phyloP scores from a whole-genome alignment of 2,113 vertebrate genomes.

The Isichthys henryi region DNA sequence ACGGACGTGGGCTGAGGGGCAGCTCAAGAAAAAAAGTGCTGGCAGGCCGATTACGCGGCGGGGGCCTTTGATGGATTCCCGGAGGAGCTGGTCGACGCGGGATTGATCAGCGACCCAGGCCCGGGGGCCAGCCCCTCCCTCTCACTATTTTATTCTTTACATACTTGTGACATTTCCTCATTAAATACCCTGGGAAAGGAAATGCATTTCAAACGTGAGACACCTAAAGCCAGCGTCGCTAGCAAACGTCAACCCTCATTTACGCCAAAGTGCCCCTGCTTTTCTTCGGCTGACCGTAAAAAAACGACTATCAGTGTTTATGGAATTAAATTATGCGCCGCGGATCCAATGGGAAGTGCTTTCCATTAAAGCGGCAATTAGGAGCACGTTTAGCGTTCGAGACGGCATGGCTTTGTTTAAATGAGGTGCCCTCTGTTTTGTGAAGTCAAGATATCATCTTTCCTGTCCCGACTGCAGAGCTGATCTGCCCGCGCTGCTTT shows the following conservation, averaged over 20 bases:
- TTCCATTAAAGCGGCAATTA: conserved; percentile 50
- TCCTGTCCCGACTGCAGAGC: conserved; percentile 43
- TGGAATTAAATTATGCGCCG: conserved; percentile 47
- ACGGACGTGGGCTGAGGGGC: conserved; percentile 53
- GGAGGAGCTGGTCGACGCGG: conserved; percentile 53
- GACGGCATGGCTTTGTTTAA: conserved; percentile 49
- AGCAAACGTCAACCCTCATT: neutral
- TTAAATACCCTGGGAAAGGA: conserved; percentile 64
- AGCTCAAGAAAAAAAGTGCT: conserved; percentile 48
- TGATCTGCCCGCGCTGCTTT: conserved; percentile 47
- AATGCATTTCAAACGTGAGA: conserved; percentile 19
- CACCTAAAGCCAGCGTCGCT: neutral
- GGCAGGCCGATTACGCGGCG: conserved; percentile 65
- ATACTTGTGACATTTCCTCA: conserved; percentile 61
- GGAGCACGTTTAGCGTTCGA: conserved; percentile 32
- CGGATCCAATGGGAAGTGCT: conserved; percentile 48
- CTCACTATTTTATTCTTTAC: conserved; percentile 34
- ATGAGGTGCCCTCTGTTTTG: conserved; percentile 45
- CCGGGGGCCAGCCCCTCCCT: conserved; percentile 49
- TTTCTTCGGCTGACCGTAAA: neutral
- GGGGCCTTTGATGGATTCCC: conserved; percentile 64
- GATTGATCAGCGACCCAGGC: conserved; percentile 60
- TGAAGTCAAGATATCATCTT: conserved; percentile 50
- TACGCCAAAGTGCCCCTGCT: neutral
- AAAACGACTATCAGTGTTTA: conserved; percentile 3